A percentile compares a stretch with the other conserved stretches of the same genome.
Evolutionary conservation across 2,888 invertebrate genomes (phyloP).

Genomic region (Drosophila anceps): DNA sequence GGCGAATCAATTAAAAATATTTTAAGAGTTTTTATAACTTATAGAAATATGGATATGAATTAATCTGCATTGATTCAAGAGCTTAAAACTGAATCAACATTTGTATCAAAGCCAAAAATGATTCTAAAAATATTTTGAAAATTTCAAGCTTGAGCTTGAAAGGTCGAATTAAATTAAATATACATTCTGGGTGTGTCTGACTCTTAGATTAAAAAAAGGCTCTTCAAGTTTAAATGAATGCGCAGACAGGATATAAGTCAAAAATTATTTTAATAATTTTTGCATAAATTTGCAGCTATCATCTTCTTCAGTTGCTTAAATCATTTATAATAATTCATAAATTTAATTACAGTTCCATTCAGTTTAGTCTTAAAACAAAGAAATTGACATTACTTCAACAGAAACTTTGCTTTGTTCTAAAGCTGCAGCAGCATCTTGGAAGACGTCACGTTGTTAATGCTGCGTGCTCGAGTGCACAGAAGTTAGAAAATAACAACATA

Average conservation of each 20-base stretch:
- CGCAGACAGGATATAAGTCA: no score
- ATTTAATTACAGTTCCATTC: neutral
- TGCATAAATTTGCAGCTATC: neutral
- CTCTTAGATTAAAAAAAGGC: no score
- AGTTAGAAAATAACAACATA: slow-evolving; percentile 18
- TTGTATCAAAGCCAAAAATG: neutral
- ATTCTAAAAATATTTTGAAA: no score
- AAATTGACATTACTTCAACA: neutral
- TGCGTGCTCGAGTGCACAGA: neutral
- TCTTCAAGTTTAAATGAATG: no score
- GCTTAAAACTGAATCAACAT: neutral
- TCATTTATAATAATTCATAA: neutral
- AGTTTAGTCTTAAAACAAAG: neutral
- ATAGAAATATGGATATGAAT: no score
- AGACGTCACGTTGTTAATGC: neutral
- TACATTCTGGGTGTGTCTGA: no score
- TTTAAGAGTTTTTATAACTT: no score
- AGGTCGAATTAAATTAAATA: no score
- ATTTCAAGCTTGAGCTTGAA: no score
- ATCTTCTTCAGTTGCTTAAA: neutral
- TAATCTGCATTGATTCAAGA: no score
- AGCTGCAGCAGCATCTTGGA: neutral
- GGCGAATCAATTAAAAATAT: no score
- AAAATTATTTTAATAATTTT: no score
- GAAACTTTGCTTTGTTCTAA: neutral